Evolutionary conservation across 2,888 invertebrate genomes (phyloP), one percentile per base, ranked within the genome.

Genomic region (Ectobius pallidus): DNA sequence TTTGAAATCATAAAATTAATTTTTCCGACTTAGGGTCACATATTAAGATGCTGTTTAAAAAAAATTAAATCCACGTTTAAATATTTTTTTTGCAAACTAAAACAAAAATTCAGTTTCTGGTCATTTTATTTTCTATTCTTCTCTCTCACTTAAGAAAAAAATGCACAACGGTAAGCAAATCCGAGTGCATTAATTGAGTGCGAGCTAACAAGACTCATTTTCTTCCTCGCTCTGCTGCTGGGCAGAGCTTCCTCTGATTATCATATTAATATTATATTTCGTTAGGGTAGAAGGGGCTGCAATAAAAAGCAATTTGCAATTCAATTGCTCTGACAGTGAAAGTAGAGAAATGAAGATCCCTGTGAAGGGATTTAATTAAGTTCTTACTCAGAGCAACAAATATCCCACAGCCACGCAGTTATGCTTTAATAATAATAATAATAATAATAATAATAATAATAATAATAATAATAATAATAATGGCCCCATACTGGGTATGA

Each of bases 271-370:
- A 65, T 46, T 46, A 65, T 58, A 58, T 58, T 30, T 58, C 58
- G 22, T 65, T 65, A 46, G 65, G 4, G n/a, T 16, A 30, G 32
- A 58, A 30, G 27, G 11, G n/a, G 27, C n/a, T 58, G 16, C 65
- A 44, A 65, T 27, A 46, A 44, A 46, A 65, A 65, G 44, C 42
- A 65, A 65, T 65, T 27, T 65, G 65, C 65, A 65, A 65, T 65
- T 65, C 46, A 44, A 46, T 46, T 65, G 18, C 7, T 27, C 27
- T 25, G 39, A 44, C n/a, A 7, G 42, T 2, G 46, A 30, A 32
- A 6, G n/a, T 4, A 30, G 2, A 18, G 32, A 30, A 58, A 58
- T 58, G 14, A 30, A 30, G 30, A 58, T 16, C 30, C 30, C n/a
- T 32, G 25, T n/a, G 16, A 25, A 6, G 4, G 7, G 20, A 30